These are phyloP conservation scores for Caradrina kadenii DNA, from an alignment of 2,888 invertebrate species.

Conservation along the genomic window DNA sequence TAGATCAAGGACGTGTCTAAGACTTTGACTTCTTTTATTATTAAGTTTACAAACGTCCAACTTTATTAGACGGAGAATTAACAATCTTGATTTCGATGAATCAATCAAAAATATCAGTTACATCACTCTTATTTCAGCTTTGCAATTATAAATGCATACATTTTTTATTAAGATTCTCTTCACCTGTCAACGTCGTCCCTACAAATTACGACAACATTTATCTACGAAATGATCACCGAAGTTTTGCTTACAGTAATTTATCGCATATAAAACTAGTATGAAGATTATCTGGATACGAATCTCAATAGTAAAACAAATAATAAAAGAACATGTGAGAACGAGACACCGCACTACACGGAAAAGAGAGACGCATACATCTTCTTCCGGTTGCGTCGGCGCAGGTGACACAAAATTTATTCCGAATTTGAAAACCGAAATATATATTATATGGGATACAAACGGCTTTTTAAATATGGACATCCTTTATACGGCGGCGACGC, in stretches of 20 bases:
- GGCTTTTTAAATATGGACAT: slow-evolving; percentile 90
- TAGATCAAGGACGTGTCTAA: too few relatives aligned
- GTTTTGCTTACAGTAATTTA: slow-evolving; percentile 83
- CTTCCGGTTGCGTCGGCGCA: slow-evolving; percentile 89
- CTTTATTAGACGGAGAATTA: not conserved
- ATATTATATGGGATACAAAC: slow-evolving; percentile 89
- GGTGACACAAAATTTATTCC: slow-evolving; percentile 90
- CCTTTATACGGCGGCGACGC: slow-evolving; percentile 85
- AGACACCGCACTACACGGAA: slow-evolving; percentile 71
- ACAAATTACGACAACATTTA: slow-evolving; percentile 84
- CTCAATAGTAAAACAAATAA: slow-evolving; percentile 85
- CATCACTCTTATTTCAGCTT: slow-evolving; percentile 14
- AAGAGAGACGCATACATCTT: slow-evolving; percentile 72
- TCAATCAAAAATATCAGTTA: not conserved
- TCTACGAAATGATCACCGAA: slow-evolving; percentile 81
- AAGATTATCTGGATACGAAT: slow-evolving; percentile 86
- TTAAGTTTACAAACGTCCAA: not conserved
- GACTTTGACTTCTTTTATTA: too few relatives aligned
- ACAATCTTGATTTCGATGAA: not conserved
- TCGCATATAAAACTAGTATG: slow-evolving; percentile 87
- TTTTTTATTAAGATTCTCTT: slow-evolving; percentile 63
- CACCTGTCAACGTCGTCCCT: slow-evolving; percentile 83
- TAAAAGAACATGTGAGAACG: slow-evolving; percentile 74
- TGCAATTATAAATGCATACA: slow-evolving; percentile 29
- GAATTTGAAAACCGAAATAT: slow-evolving; percentile 90